phyloP scores from a whole-genome alignment of 2,113 vertebrate genomes.

The Aix galericulata region DNA sequence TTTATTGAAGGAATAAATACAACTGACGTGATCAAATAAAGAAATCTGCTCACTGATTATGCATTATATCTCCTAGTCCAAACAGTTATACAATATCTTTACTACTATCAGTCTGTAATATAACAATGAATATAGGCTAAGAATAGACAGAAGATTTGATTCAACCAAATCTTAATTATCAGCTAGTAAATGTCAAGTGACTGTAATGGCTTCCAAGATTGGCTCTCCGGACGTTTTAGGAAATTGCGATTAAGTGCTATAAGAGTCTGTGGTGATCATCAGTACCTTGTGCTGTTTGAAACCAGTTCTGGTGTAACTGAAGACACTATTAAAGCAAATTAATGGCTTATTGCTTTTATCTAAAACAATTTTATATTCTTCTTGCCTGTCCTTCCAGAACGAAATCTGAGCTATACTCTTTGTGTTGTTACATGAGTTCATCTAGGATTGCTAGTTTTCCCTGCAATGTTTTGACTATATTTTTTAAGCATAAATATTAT shows the following conservation, averaged over 20 bases:
- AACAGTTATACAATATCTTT: not conserved
- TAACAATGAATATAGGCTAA: not conserved
- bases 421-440: not conserved
- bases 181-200: not conserved
- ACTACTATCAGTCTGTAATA: not conserved
- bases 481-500: conserved; percentile 46
- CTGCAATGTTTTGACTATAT: not conserved
- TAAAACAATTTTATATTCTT: not conserved
- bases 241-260: not conserved
- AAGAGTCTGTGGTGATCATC: not conserved
- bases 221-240: not conserved
- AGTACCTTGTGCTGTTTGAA: not conserved
- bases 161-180: not conserved
- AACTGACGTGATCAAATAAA: not conserved
- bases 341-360: not conserved
- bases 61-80: not conserved
- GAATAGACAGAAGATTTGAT: not conserved
- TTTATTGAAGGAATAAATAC: not conserved
- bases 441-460: not conserved
- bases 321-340: not conserved
- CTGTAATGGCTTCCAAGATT: not conserved
- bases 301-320: not conserved
- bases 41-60: not conserved
- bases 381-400: not conserved
- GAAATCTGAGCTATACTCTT: not conserved